phyloP scores from a whole-genome alignment of 2,797 vertebrate genomes.

The Ciconia nigra region DNA sequence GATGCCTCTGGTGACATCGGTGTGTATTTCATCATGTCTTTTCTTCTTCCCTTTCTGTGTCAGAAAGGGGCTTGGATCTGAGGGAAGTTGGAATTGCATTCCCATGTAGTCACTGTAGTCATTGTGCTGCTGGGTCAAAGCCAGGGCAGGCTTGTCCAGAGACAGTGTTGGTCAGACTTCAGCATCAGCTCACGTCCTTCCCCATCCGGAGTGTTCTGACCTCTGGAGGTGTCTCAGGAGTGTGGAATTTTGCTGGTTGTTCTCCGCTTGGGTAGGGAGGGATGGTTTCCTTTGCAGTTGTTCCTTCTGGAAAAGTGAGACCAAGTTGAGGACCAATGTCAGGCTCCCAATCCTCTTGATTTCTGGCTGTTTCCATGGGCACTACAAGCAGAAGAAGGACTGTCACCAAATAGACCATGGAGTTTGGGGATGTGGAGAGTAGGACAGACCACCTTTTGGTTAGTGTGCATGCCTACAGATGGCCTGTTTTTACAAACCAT shows the following conservation, averaged over 20 bases:
- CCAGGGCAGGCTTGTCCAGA: background rate
- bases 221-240: background rate
- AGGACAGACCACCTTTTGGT: background rate
- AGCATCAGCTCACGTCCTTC: background rate
- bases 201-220: background rate
- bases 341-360: background rate
- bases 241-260: background rate
- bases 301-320: background rate
- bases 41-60: background rate
- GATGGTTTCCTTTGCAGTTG: background rate
- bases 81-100: background rate
- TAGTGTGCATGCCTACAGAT: rapidly evolving
- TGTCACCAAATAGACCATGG: background rate
- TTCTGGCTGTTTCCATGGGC: background rate
- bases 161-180: background rate
- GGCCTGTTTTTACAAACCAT: background rate
- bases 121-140: background rate
- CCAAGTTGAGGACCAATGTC: background rate
- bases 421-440: background rate
- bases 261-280: background rate
- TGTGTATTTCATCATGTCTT: background rate
- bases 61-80: background rate
- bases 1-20: background rate
- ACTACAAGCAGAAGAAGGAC: background rate
- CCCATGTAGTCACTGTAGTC: background rate